These are phyloP conservation scores for Drosophila oshimai DNA, from an alignment of 1,140 invertebrate species.

Conservation along the genomic window DNA sequence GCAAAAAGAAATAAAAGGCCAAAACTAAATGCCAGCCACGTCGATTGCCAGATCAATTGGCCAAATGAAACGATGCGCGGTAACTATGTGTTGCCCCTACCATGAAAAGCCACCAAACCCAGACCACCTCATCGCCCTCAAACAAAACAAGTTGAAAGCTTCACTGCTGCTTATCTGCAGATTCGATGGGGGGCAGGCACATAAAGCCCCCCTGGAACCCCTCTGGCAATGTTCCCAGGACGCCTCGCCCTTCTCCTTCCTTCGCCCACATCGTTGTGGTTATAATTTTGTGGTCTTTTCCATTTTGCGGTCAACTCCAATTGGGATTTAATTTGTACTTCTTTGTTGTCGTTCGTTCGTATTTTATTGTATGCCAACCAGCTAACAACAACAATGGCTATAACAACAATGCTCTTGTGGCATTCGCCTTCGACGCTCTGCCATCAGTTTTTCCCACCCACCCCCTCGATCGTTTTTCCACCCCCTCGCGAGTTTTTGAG, in stretches of 20 bases:
- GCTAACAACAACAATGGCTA: slow-evolving; percentile 46
- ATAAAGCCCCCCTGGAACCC: not conserved
- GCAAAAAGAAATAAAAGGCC: slow-evolving; percentile 22
- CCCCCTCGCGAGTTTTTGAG: slow-evolving; percentile 65
- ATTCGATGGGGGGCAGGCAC: slow-evolving; percentile 33
- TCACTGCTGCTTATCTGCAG: slow-evolving; percentile 64
- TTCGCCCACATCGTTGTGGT: slow-evolving; percentile 71
- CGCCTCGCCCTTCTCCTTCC: not conserved
- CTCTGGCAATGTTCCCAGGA: slow-evolving; percentile 54
- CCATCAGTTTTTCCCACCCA: slow-evolving; percentile 40
- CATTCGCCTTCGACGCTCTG: slow-evolving; percentile 66
- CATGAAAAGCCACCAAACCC: not conserved
- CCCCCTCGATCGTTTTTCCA: not conserved
- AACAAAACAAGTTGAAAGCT: slow-evolving; percentile 70
- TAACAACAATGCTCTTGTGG: slow-evolving; percentile 51
- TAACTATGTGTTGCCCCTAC: slow-evolving; percentile 44
- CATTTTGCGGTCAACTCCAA: slow-evolving; percentile 80
- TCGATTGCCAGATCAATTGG: slow-evolving; percentile 76
- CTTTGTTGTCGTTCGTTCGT: slow-evolving; percentile 78
- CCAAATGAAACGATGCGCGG: slow-evolving; percentile 61
- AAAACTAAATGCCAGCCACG: slow-evolving; percentile 66
- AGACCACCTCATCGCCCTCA: slow-evolving; percentile 55
- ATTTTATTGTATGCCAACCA: slow-evolving; percentile 74
- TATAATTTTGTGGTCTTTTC: slow-evolving; percentile 80
- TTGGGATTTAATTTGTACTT: slow-evolving; percentile 81